Base-by-base conservation (phyloP, 2,113 vertebrate species). In the Sorex araneus region DNA sequence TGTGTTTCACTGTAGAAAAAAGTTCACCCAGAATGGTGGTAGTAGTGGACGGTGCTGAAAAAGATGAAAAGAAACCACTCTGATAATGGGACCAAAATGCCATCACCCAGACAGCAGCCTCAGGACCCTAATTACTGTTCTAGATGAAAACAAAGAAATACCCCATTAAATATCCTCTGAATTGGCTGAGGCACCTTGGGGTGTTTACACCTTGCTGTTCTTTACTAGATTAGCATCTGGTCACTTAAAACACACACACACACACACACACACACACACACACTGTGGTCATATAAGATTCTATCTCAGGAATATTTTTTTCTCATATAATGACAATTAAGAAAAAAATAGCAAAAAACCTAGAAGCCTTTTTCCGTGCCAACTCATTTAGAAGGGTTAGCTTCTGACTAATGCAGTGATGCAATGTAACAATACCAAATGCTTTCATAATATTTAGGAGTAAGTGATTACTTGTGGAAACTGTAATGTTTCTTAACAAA, bases 401-500 rank as follows among this genome's bases (percentile, higher is more conserved):
- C 95, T 97, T 94, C 96, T 98, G 97, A 97, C 97, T 97, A 97
- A 95, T 92, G 95, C 94, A 96, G 80, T 97, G 97, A 97, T 96
- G 96, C 96, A 97, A 97, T 96, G 96, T 93, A 87, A 16, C 96
- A 97, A 97, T 92, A 94, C 95, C 94, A 95, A 94, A 95, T 97
- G 97, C 97, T 97, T 98, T 97, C 94, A 96, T 97, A 97, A 98
- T 97, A 97, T 97, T 98, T 98, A 98, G 96, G 96, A 97, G 83
- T 97, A 97, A 95, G 95, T 97, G 97, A 97, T 97, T 97, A 97
- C 96, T 97, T 96, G 95, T 67, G 95, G 98, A 98, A 97, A 97
- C 81, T 75, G 95, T 95, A 97, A 97, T 94, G 97, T 98, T 98
- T 98, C 96, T 95, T 97, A 98, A 98, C 97, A 98, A 97, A 98